These are phyloP conservation scores for Corythoichthys haematopterus DNA, from an alignment of 2,113 vertebrate species.

Conservation along the genomic window DNA sequence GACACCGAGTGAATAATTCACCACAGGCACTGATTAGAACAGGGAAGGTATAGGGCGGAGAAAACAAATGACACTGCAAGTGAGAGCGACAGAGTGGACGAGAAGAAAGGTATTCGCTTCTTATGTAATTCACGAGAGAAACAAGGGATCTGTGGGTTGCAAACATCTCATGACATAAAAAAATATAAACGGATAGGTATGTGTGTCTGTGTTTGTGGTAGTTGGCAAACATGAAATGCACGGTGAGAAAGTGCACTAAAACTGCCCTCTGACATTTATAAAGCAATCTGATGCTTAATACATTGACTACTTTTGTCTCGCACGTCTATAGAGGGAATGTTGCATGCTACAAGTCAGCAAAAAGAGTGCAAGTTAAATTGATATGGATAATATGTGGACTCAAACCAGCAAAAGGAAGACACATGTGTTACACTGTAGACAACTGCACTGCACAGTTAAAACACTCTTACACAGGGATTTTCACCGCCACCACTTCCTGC, in stretches of 20 bases:
- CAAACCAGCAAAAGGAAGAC: not conserved
- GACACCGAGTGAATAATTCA: slow-evolving; percentile 72
- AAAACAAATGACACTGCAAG: slow-evolving; percentile 20
- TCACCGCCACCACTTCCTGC: slow-evolving; percentile 35
- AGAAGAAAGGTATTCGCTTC: slow-evolving; percentile 23
- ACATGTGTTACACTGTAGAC: slow-evolving; percentile 13
- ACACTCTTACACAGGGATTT: slow-evolving; percentile 10
- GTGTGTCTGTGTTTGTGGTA: not conserved
- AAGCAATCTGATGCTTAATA: not conserved
- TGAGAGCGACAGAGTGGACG: slow-evolving; percentile 10
- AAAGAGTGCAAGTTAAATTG: not conserved
- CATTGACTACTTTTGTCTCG: not conserved
- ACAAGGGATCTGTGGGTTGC: slow-evolving; percentile 16
- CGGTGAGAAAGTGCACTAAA: not conserved
- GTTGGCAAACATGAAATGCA: not conserved
- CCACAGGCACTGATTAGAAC: slow-evolving; percentile 66
- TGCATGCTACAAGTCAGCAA: not conserved
- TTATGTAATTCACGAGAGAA: slow-evolving; percentile 34
- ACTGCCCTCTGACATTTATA: not conserved
- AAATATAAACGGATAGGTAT: slow-evolving; percentile 12
- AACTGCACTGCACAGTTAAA: slow-evolving; percentile 19
- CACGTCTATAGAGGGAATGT: not conserved
- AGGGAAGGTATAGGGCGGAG: slow-evolving; percentile 25
- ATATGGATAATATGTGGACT: not conserved
- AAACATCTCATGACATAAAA: slow-evolving; percentile 15